A percentile compares a stretch with the other conserved stretches of the same genome.
Evolutionary conservation across 1,140 invertebrate genomes (phyloP).

Genomic region (Pachyrhynchus sulphureomaculatus): DNA sequence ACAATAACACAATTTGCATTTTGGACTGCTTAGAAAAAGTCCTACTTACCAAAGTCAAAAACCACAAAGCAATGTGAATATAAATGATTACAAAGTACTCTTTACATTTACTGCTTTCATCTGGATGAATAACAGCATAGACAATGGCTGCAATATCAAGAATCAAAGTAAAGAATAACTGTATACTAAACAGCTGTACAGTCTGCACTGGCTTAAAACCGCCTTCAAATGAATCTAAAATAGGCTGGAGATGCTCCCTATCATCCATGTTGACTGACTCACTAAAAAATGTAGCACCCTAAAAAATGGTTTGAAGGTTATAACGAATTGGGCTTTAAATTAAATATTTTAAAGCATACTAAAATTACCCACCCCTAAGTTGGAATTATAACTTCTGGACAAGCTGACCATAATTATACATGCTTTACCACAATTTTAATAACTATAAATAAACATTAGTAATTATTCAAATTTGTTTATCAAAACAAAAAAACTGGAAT

Average conservation of each 20-base stretch:
- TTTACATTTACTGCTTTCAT: constrained; percentile 59
- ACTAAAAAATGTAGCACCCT: constrained; percentile 61
- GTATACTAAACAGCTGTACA: constrained; percentile 49
- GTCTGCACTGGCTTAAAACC: constrained; percentile 57
- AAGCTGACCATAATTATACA: constrained; percentile 48
- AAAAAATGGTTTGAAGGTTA: constrained; percentile 26
- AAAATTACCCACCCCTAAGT: constrained; percentile 45
- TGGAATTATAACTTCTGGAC: constrained; percentile 48
- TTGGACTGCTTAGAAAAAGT: neutral
- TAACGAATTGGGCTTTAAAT: constrained; percentile 1
- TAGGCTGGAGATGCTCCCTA: constrained; percentile 55
- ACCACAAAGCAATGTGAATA: constrained; percentile 63
- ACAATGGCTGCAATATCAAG: constrained; percentile 62
- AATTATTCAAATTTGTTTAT: no score
- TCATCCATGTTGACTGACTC: constrained; percentile 58
- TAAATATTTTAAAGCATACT: no score
- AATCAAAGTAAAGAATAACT: constrained; percentile 55
- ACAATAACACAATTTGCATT: no score
- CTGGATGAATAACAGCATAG: constrained; percentile 57
- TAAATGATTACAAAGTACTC: constrained; percentile 69
- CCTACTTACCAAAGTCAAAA: constrained; percentile 58
- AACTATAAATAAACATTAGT: no score
- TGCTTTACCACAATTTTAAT: neutral
- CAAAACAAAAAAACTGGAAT: no score
- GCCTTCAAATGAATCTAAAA: constrained; percentile 53